phyloP scores from a whole-genome alignment of 2,797 vertebrate genomes.

The Tachyglossus aculeatus region DNA sequence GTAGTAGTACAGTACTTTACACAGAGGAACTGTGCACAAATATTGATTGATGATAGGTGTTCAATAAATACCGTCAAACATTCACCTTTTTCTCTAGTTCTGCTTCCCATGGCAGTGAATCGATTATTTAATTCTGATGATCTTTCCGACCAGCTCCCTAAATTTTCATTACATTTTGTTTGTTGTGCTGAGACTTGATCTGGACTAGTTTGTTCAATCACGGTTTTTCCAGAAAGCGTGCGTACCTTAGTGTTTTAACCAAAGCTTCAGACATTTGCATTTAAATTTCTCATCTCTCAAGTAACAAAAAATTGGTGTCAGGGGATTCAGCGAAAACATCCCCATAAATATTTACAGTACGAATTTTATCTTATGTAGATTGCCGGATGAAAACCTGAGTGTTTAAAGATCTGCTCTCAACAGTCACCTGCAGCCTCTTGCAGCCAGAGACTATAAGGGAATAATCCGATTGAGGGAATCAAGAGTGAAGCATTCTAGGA shows the following conservation, averaged over 20 bases:
- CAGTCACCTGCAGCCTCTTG: neutral
- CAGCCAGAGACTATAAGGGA: neutral
- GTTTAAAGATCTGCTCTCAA: neutral
- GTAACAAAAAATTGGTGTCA: neutral
- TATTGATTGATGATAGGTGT: no score
- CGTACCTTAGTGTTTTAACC: neutral
- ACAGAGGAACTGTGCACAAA: no score
- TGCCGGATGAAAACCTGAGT: neutral
- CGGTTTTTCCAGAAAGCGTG: no score
- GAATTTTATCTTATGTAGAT: neutral
- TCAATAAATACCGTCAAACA: no score
- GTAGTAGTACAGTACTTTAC: no score
- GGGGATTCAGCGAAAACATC: neutral
- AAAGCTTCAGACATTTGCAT: neutral
- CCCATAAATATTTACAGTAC: neutral
- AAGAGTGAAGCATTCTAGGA: neutral
- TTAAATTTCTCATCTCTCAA: neutral
- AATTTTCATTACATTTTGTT: neutral
- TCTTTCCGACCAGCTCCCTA: neutral
- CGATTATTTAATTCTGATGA: neutral
- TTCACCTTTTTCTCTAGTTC: neutral
- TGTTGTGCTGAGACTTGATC: neutral
- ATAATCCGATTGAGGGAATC: neutral
- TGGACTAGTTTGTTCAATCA: neutral
- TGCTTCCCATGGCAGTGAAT: neutral